These are phyloP conservation scores for Grapholita molesta DNA, from an alignment of 1,140 invertebrate species.

Conservation along the genomic window DNA sequence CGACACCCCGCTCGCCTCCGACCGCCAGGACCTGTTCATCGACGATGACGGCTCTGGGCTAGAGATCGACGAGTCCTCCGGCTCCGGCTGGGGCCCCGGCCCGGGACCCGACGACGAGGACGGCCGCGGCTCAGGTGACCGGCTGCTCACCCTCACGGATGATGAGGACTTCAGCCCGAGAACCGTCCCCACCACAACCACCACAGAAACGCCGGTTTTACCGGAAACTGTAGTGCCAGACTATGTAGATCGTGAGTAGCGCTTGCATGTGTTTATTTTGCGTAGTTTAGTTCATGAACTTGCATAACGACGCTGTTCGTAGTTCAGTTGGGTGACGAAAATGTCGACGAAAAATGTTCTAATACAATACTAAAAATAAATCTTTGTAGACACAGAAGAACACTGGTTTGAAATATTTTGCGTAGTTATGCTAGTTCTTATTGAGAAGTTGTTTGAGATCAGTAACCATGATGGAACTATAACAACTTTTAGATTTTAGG, in stretches of 20 bases:
- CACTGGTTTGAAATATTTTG: too few relatives aligned
- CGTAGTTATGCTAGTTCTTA: background rate
- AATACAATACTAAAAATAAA: too few relatives aligned
- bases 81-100: constrained; percentile 74
- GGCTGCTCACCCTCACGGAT: constrained; percentile 47
- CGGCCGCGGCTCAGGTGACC: constrained; percentile 68
- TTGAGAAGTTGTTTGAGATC: background rate
- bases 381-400: too few relatives aligned
- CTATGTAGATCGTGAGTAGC: constrained; percentile 12
- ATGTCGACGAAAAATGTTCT: too few relatives aligned
- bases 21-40: constrained; percentile 63
- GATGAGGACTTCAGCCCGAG: constrained; percentile 57
- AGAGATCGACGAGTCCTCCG: constrained; percentile 76
- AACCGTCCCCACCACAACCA: background rate
- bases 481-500: background rate
- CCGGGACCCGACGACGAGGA: constrained; percentile 76
- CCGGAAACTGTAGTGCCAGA: background rate
- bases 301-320: background rate
- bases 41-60: constrained; percentile 75
- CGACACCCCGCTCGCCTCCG: constrained; percentile 42
- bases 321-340: background rate
- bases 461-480: too few relatives aligned
- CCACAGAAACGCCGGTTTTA: background rate
- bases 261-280: constrained; percentile 14
- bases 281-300: background rate